Conservation (phyloP, 2,113 vertebrate genomes). For the Python bivittatus region DNA sequence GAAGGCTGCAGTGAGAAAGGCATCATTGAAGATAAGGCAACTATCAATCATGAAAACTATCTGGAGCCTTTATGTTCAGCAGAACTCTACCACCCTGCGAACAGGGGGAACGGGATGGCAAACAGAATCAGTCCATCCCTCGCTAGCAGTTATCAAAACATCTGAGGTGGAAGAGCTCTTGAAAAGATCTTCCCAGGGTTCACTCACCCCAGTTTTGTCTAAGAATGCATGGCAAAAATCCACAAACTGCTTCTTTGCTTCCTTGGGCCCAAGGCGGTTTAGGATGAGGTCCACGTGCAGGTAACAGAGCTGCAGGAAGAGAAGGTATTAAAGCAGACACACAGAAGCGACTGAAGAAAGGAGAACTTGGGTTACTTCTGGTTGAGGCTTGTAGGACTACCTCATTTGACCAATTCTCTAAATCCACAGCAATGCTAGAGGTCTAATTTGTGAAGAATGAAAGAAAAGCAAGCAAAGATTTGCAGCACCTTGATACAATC, state of each 20-base stretch:
- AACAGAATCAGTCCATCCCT: too few relatives aligned
- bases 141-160: neutral
- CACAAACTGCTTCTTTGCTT: conserved; percentile 85
- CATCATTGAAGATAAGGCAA: neutral
- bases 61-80: neutral
- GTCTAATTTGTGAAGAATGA: neutral
- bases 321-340: neutral
- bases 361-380: neutral
- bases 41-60: neutral
- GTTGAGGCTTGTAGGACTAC: neutral
- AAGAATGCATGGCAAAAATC: conserved; percentile 88
- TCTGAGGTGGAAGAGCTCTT: too few relatives aligned
- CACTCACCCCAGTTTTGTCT: conserved; percentile 88
- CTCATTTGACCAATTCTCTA: neutral
- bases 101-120: neutral
- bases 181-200: fast-evolving
- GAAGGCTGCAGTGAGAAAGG: neutral
- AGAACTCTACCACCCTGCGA: neutral
- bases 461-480: neutral
- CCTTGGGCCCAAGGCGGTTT: conserved; percentile 78
- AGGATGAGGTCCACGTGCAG: conserved; percentile 84
- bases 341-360: neutral
- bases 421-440: neutral
- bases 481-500: too few relatives aligned
- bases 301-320: conserved; percentile 81